Base-by-base conservation (phyloP, 2,888 invertebrate genomes). In the Epiblema foenella region DNA sequence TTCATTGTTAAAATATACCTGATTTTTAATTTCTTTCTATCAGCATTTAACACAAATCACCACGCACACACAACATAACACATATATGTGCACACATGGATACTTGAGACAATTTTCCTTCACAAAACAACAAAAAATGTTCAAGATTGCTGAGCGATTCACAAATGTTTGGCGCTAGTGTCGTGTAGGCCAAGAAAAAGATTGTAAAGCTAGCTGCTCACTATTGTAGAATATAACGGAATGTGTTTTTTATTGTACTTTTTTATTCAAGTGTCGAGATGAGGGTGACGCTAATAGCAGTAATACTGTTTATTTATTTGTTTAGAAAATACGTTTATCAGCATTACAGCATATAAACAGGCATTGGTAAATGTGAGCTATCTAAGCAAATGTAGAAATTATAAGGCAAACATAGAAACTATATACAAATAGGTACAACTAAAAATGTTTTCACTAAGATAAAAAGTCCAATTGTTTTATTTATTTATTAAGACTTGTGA, bases 11-110 rank as follows among this genome's bases (percentile, higher is more conserved):
- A 89, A 89, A 82, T 88, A 85, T 84, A 87, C 85, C 90, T 88
- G 90, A 90, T 91, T 93, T 86, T 92, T 91, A 91, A 89, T 92
- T 91, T 91, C 88, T 91, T 91, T 91, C 88, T 88, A 92, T 91
- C 90, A 93, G 91, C 93, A 89, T 93, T 85, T 89, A 93, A 91
- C 91, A 93, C 93, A 93, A 93, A 93, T 94, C 93, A 93, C 93
- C 93, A 93, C 93, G 93, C 93, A 93, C 93, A 93, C 93, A 93
- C 91, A 91, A 93, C 92, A 93, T 89, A 91, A 93, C 90, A 91
- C 87, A 92, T 83, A 86, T 84, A 86, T 83, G 83, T 85, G 85
- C 86, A 88, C 87, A 88, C 87, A 86, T 76, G 77, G 76, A 77
- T 72, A 76, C 69, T 73, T 73, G 63, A 75, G 71, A 75, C 75